Evolutionary conservation across 2,888 invertebrate genomes (phyloP), one percentile per base, ranked within the genome.

Genomic region (Campoplex nolae): DNA sequence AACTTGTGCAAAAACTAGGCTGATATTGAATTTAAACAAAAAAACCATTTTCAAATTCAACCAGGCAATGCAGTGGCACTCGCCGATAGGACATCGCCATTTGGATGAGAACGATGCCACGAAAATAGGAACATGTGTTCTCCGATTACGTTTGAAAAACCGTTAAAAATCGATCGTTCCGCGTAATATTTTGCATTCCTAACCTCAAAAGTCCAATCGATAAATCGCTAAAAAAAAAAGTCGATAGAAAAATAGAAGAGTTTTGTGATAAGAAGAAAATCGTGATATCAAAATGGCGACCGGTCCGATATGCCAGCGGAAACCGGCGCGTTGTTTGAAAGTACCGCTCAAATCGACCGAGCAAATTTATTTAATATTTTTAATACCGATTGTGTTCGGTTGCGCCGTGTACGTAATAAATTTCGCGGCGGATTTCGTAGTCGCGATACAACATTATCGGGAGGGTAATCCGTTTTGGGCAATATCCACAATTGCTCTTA

Each of bases 371-470:
- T 89, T 95, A n/a, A 94, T 95, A 86, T 95, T 95, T 90, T 92
- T 97, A 68, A 91, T 96, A 54, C 96, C 97, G 71, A 94, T 95
- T 4, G 87, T 96, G n/a, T 90, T 96, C 54, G 96, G 96, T 16
- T 95, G 97, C 67, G 88, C 96, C 1, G 93, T 97, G 45, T 98
- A 97, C 90, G 95, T 97, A 54, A 94, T 96, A 4, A 95, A 97
- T 77, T 96, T 97, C 58, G 96, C 97, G 28, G 96, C 96, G 65
- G 97, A 97, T 92, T 92, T 97, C 48, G 96, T 96, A 0, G 95
- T 97, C 2, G 95, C 96, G 75, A 95, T 95, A 87, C 96, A 96
- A 92, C 96, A 97, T 91, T 96, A 96, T 88, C 94, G 94, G 28
- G 96, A 96, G 90, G 95, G 95, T 6, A 96, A 97, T 92, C 94